Base-by-base conservation (phyloP, 2,113 vertebrate species). In the Equus przewalskii region DNA sequence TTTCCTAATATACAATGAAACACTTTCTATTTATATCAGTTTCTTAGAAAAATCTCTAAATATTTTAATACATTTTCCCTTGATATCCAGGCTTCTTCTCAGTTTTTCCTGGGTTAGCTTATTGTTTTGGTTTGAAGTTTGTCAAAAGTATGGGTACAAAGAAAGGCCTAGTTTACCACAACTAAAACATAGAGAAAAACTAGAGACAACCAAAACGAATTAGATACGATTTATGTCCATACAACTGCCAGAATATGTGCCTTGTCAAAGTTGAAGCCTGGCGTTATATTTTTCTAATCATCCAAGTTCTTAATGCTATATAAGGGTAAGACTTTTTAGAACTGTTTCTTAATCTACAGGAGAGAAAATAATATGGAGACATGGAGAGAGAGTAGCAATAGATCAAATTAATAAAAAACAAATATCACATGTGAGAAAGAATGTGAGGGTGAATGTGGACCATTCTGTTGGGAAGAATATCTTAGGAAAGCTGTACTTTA, bases 221-320 rank as follows among this genome's bases (percentile, higher is more conserved):
- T 30, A 81, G 62, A 73, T 6, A 87, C 65, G 33, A 94, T 72
- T 60, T 69, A 58, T 90, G n/a, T 9, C 16, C 7, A n/a, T 46
- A 18, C 30, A 22, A 9, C 75, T 15, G 19, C 13, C 15, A 69
- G 33, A 93, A 87, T 49, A 78, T 28, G 13, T 70, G 16, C 33
- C 30, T 91, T 94, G 36, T 86, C 80, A 72, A 94, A 94, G 82
- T 0, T 81, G 24, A 93, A 78, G 4, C 6, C 6, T 58, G 16
- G 54, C 15, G 84, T 72, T 67, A 12, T 56, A 54, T 69, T 80
- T 95, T 93, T 93, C 65, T 81, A 91, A 72, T 86, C 7, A 70
- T 92, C 3, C 1, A 73, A 56, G 7, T 69, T 64, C 7, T 78
- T 60, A 83, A 56, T 36, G 28, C 12, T 41, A 26, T 9, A 93